phyloP scores from a whole-genome alignment of 2,888 invertebrate genomes.

The Mantis religiosa region DNA sequence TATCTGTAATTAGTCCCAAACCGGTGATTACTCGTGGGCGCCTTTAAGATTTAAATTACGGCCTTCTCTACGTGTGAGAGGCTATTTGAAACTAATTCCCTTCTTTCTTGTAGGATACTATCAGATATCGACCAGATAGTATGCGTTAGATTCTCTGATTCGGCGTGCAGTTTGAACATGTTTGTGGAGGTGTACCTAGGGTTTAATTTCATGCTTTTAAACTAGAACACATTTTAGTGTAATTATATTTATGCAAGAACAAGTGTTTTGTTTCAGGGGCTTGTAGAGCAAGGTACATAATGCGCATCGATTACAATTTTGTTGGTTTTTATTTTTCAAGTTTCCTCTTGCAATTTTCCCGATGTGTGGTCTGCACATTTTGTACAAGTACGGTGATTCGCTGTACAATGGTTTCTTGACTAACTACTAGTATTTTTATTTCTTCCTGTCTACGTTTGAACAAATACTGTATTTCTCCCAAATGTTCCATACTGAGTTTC shows the following conservation, averaged over 20 bases:
- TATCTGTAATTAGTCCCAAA: background rate
- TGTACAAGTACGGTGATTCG: too few relatives aligned
- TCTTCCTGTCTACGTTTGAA: too few relatives aligned
- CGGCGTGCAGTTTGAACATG: too few relatives aligned
- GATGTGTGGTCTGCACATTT: background rate
- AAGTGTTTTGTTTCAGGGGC: background rate
- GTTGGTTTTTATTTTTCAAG: background rate
- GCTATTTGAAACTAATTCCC: background rate
- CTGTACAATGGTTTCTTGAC: too few relatives aligned
- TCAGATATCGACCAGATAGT: background rate
- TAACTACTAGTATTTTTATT: too few relatives aligned
- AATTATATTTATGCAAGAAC: background rate
- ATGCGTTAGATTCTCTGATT: too few relatives aligned
- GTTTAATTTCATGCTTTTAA: background rate
- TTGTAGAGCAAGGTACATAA: background rate
- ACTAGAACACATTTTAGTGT: background rate
- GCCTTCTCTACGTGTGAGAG: background rate
- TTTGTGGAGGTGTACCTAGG: background rate
- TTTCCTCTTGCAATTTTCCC: background rate
- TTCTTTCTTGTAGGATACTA: background rate
- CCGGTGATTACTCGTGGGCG: background rate
- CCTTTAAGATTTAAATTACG: background rate
- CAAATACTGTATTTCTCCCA: too few relatives aligned
- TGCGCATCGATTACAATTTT: background rate
- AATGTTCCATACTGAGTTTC: too few relatives aligned